A percentile compares a stretch with the other conserved stretches of the same genome.
Evolutionary conservation across 2,113 vertebrate species (phyloP).

Genomic region (Eonycteris spelaea): DNA sequence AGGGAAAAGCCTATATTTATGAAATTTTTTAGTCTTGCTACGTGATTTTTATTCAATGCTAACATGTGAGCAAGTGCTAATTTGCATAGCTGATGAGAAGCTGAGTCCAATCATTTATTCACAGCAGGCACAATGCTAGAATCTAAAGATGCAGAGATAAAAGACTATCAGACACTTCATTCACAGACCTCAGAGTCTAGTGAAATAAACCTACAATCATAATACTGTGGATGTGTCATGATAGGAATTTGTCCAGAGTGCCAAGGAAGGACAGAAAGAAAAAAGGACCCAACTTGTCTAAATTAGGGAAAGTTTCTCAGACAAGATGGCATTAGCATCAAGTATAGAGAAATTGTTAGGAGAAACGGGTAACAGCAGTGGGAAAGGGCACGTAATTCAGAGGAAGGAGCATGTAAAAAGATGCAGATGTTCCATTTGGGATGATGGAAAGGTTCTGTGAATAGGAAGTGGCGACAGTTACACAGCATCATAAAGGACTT

Average conservation of each 20-base stretch:
- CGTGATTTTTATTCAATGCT: slow-evolving; percentile 57
- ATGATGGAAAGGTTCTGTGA: not conserved
- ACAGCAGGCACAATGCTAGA: slow-evolving; percentile 39
- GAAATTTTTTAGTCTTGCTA: slow-evolving; percentile 50
- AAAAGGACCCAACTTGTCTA: not conserved
- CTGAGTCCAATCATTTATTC: slow-evolving; percentile 42
- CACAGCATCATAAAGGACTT: not conserved
- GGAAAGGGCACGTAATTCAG: not conserved
- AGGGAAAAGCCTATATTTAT: slow-evolving; percentile 25
- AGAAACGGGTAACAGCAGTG: not conserved
- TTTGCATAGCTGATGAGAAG: slow-evolving; percentile 60
- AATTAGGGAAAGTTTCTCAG: not conserved
- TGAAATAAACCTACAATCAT: not conserved
- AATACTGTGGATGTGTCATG: not conserved
- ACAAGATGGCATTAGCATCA: not conserved
- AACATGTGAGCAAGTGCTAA: slow-evolving; percentile 46
- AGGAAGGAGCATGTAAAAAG: not conserved
- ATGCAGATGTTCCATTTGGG: not conserved
- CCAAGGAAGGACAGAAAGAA: not conserved
- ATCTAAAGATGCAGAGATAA: slow-evolving; percentile 50
- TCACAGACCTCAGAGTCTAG: slow-evolving; percentile 23
- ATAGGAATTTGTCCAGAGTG: not conserved
- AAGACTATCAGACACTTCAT: slow-evolving; percentile 32
- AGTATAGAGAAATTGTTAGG: not conserved
- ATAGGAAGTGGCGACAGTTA: not conserved